A percentile compares a stretch with the other conserved stretches of the same genome.
Evolutionary conservation across 2,888 invertebrate species (phyloP).

Genomic region (Dryocosmus kuriphilus): DNA sequence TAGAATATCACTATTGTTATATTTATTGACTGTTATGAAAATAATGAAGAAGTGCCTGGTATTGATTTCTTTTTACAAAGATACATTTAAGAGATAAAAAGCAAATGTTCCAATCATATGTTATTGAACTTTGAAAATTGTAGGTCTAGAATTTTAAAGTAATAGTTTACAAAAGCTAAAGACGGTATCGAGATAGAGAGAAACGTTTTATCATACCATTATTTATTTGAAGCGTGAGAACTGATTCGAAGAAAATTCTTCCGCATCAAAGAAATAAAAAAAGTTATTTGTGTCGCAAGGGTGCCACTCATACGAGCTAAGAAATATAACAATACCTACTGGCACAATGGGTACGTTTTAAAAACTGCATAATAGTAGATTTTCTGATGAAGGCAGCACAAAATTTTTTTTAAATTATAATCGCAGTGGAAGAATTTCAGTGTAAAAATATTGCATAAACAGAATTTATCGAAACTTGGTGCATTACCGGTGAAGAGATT

Average conservation of each 20-base stretch:
- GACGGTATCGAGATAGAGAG: neutral
- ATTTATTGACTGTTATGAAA: conserved; percentile 11
- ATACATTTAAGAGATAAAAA: neutral
- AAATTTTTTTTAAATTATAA: neutral
- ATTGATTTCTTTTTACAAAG: neutral
- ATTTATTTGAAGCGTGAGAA: neutral
- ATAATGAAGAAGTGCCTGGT: neutral
- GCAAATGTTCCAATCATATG: neutral
- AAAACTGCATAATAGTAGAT: too few relatives aligned
- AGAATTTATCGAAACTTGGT: conserved; percentile 23
- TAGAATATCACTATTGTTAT: conserved; percentile 25
- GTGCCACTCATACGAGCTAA: too few relatives aligned
- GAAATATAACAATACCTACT: too few relatives aligned
- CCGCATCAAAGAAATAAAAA: too few relatives aligned
- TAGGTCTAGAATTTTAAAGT: neutral
- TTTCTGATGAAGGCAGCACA: too few relatives aligned
- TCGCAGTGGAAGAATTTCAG: conserved; percentile 11
- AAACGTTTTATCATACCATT: neutral
- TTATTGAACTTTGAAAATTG: neutral
- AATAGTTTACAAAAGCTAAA: neutral
- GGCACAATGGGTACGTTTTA: too few relatives aligned
- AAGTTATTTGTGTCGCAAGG: too few relatives aligned
- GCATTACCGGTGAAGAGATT: conserved; percentile 13
- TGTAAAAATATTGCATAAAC: neutral
- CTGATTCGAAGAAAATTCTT: neutral